Evolutionary conservation across 2,113 vertebrate species (phyloP), one percentile per base, ranked within the genome.

Genomic region (Rhegmatorhina hoffmannsi): DNA sequence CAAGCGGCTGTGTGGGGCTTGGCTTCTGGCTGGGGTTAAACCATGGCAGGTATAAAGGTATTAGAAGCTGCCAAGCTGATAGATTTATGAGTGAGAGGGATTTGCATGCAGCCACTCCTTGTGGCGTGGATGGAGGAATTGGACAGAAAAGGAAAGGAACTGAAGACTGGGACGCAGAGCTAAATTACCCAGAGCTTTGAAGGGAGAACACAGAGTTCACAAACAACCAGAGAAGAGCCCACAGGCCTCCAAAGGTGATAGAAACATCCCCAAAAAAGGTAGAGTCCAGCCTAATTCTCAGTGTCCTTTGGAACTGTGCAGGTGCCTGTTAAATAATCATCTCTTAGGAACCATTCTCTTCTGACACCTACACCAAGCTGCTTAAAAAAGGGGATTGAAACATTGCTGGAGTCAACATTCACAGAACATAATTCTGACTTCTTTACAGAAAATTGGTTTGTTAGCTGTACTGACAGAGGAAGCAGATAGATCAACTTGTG

Each of bases 1-100:
- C 24, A 3, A 67, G 19, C 5, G 28, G 33, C 38, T 68, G n/a
- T 0, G 0, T 25, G 46, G n/a, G 53, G 24, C 46, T 75, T 60
- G 33, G 33, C 38, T 52, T n/a, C 77, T 60, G 38, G 10, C 46
- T 60, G 46, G 18, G 60, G 18, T n/a, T 81, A 47, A 75, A 58
- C 60, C 4, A 7, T 7, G 23, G 33, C 36, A 68, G 33, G 20
- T 3, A 0, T 10, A 21, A 38, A 44, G 5, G 16, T 13, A 34
- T 13, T 6, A 29, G 26, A 46, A 46, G 46, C 40, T 60, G 13
- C 59, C 55, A 58, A 40, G 26, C 1, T 24, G 53, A 36, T 50
- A n/a, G 36, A 34, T 74, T 25, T 62, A 13, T 20, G 44, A 72
- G 9, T 2, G 0, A 40, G 68, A 43, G 6, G 13, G 46, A 74